phyloP scores from a whole-genome alignment of 2,888 invertebrate genomes.

The Gerris lacustris region DNA sequence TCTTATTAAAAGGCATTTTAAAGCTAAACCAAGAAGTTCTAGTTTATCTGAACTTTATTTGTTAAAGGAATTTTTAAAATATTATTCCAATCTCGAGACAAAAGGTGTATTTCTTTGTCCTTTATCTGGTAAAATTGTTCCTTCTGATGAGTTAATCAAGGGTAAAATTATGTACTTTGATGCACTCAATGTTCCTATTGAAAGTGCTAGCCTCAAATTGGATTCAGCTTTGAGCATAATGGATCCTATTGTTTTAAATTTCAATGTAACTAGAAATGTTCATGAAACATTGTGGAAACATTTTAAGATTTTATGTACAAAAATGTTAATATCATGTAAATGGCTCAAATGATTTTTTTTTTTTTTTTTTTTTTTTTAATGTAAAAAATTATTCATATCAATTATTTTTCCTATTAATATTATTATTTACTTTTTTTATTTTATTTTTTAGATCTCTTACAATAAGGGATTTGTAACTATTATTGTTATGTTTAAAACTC shows the following conservation, averaged over 20 bases:
- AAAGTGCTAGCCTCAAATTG: not conserved
- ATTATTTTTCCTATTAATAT: too few relatives aligned
- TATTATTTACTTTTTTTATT: too few relatives aligned
- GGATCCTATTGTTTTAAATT: not conserved
- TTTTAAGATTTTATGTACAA: not conserved
- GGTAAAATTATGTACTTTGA: not conserved
- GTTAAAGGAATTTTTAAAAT: slow-evolving; percentile 1
- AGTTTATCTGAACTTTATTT: not conserved
- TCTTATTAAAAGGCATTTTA: not conserved
- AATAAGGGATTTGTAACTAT: too few relatives aligned
- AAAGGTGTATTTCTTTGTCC: not conserved
- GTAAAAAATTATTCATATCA: too few relatives aligned
- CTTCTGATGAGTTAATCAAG: not conserved
- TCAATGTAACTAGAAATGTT: not conserved
- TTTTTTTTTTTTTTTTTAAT: not conserved
- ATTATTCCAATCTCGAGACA: not conserved
- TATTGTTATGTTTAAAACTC: too few relatives aligned
- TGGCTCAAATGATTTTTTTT: not conserved
- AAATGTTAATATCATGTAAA: not conserved
- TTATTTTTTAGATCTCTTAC: too few relatives aligned
- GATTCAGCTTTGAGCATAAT: not conserved
- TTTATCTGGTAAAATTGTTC: not conserved
- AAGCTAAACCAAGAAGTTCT: not conserved
- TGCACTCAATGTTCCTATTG: not conserved
- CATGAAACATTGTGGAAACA: slow-evolving; percentile 3